These are phyloP conservation scores for Dolichomitus sp. DNA, from an alignment of 2,888 invertebrate genomes.

Conservation along the genomic window DNA sequence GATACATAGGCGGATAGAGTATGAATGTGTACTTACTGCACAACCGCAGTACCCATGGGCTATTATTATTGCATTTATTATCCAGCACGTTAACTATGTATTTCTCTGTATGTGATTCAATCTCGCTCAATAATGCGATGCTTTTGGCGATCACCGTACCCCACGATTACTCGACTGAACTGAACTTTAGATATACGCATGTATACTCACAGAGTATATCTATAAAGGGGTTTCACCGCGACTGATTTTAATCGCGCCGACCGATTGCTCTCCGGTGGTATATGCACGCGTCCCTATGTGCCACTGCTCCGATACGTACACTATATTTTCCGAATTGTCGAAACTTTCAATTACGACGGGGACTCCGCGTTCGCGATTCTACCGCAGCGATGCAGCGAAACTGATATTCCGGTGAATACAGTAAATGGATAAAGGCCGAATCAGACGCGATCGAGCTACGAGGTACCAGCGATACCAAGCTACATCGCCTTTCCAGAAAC, in stretches of 20 bases:
- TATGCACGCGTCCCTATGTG: conserved; percentile 3
- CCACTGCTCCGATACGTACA: conserved; percentile 23
- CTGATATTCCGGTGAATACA: conserved; percentile 43
- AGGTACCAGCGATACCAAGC: background rate
- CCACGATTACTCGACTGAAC: conserved; percentile 19
- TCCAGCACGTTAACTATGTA: conserved; percentile 11
- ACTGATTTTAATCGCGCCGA: conserved; percentile 30
- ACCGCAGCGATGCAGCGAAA: conserved; percentile 30
- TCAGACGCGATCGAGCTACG: background rate
- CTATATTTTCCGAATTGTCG: conserved; percentile 49
- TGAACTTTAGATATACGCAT: conserved; percentile 10
- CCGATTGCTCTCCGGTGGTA: conserved; percentile 13
- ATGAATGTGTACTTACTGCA: conserved; percentile 6
- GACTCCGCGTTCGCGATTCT: conserved; percentile 3
- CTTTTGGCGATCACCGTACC: conserved; percentile 5
- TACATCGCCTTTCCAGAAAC: background rate
- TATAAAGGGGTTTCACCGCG: conserved; percentile 11
- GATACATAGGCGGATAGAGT: background rate
- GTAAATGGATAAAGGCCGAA: conserved; percentile 35
- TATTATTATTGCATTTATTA: conserved; percentile 23
- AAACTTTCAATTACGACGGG: conserved; percentile 51
- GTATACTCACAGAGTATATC: background rate
- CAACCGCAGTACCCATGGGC: background rate
- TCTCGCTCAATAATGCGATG: conserved; percentile 20
- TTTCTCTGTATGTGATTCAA: conserved; percentile 26